Base-by-base conservation (phyloP, 1,140 invertebrate genomes). In the Dendrolimus kikuchii region DNA sequence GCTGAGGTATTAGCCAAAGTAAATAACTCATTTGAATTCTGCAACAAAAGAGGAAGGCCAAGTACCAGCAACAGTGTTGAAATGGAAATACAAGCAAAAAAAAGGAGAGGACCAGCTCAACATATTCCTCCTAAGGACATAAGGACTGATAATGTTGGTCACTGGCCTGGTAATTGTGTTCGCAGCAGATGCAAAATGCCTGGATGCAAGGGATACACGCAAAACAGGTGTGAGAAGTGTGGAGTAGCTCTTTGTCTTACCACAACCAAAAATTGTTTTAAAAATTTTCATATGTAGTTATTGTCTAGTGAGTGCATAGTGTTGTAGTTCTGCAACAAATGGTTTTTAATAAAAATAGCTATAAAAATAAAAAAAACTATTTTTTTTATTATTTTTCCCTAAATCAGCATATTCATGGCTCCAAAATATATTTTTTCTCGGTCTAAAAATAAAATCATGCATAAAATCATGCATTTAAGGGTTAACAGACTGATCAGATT, bases 211-310 rank as follows among this genome's bases (percentile, higher is more conserved):
- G 62, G 70, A 66, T 65, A 65, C 59, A 65, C 66, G 51, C 64
- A 67, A 66, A 67, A 57, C 49, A 62, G 52, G 56, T 69, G 66
- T 65, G 62, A 69, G 56, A 72, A 72, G 59, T 72, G 69, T 67
- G 60, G 62, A 66, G 62, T 68, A 68, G 60, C 58, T 56, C 56
- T 71, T 57, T 72, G 69, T 68, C 57, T 68, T 63, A 72, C 53
- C 59, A 68, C 51, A 66, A 64, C 59, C 55, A 71, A 72, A 53
- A 66, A 68, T 60, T 67, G 66, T 67, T 68, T 71, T 60, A 65
- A 65, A 62, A 58, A 60, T 60, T 71, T 71, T 63, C 66, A 69
- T 66, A 66, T 62, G 58, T 67, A 60, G 60, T 65, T 61, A 65
- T 59, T 67, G 59, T 64, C 56, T 60, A 66, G 59, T 64, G 53